Percentiles rank a stretch among this genome's conserved stretches.
These are phyloP conservation scores for Phodopus roborovskii DNA, from an alignment of 2,113 vertebrate species.

Conservation along the genomic window DNA sequence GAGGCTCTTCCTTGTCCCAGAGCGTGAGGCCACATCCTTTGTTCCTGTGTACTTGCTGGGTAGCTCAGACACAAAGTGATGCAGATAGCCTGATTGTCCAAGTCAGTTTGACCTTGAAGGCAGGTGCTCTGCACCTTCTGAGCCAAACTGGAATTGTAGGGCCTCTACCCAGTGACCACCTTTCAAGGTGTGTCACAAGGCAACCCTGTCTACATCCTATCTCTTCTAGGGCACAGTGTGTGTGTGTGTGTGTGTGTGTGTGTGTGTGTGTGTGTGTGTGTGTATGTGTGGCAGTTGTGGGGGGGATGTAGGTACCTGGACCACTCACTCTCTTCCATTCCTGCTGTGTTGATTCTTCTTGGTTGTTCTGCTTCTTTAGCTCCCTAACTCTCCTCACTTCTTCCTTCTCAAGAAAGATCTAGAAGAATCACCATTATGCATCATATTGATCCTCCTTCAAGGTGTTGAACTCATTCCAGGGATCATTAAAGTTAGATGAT, in stretches of 20 bases:
- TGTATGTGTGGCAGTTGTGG: background rate
- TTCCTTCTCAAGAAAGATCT: background rate
- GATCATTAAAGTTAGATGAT: background rate
- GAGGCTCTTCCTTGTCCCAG: background rate
- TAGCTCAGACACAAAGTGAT: background rate
- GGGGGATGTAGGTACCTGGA: background rate
- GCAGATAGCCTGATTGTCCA: background rate
- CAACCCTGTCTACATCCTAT: background rate
- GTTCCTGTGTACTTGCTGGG: background rate
- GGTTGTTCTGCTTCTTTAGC: background rate
- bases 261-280: too few species aligned
- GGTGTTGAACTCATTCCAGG: background rate
- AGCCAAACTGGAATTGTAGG: background rate
- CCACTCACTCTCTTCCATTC: background rate
- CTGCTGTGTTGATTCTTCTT: background rate
- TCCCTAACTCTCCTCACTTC: background rate
- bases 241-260: too few species aligned
- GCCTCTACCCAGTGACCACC: too few species aligned
- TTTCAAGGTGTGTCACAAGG: background rate
- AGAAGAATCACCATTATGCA: background rate
- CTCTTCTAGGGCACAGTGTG: background rate
- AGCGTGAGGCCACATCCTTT: background rate
- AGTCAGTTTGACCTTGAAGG: background rate
- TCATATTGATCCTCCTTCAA: background rate
- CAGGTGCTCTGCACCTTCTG: background rate